A percentile compares a stretch with the other conserved stretches of the same genome.
phyloP scores from a whole-genome alignment of 2,113 vertebrate genomes.

The Clarias macrocephalus region DNA sequence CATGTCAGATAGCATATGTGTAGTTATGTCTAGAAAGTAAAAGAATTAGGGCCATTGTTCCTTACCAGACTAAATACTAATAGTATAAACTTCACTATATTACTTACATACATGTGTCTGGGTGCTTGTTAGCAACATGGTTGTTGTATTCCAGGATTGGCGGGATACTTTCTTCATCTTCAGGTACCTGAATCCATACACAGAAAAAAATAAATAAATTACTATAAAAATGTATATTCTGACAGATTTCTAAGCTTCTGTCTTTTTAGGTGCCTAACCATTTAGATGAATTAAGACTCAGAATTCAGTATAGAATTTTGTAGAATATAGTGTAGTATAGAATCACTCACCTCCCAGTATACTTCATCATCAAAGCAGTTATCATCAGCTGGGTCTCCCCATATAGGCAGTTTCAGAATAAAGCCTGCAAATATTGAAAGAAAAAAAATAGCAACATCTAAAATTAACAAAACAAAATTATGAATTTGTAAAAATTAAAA shows the following conservation, averaged over 20 bases:
- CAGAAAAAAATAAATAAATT: slow-evolving; percentile 16
- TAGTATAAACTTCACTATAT: not conserved
- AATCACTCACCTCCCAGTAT: slow-evolving; percentile 91
- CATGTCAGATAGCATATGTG: not conserved
- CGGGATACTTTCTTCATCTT: slow-evolving; percentile 78
- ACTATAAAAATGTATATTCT: not conserved
- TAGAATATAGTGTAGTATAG: no score
- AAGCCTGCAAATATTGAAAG: slow-evolving; percentile 69
- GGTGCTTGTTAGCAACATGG: slow-evolving; percentile 69
- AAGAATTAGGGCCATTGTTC: not conserved
- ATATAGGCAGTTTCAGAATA: slow-evolving; percentile 86
- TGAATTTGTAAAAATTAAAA: not conserved
- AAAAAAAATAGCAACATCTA: not conserved
- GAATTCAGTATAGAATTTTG: not conserved
- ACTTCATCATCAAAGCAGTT: slow-evolving; percentile 89
- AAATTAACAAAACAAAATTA: no score
- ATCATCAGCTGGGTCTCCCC: slow-evolving; percentile 86
- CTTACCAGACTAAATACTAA: not conserved
- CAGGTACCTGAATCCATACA: slow-evolving; percentile 73
- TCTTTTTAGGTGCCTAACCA: not conserved
- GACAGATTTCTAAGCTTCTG: not conserved
- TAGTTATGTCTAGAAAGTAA: not conserved
- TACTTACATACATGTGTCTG: slow-evolving; percentile 65
- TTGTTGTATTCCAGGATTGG: slow-evolving; percentile 74
- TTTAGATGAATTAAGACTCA: not conserved